Evolutionary conservation across 2,888 invertebrate genomes (phyloP).

Genomic region (Scaptomyza tumidula): DNA sequence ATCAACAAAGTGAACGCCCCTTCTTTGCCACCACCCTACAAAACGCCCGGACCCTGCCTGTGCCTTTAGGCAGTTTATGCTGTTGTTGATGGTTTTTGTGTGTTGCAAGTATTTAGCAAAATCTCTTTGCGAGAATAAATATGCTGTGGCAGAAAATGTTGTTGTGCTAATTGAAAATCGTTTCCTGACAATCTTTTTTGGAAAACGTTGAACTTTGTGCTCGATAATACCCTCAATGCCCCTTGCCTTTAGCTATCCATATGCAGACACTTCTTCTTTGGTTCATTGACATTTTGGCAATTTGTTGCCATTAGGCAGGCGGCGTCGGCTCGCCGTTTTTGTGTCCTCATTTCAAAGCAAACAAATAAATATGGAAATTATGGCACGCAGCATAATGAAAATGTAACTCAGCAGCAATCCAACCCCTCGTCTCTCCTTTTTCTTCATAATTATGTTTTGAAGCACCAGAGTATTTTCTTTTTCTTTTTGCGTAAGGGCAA

Average conservation of each 20-base stretch:
- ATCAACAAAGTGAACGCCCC: slow-evolving; percentile 40
- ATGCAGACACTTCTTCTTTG: slow-evolving; percentile 68
- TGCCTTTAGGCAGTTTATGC: slow-evolving; percentile 4
- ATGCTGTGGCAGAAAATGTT: slow-evolving; percentile 35
- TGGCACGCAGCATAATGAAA: slow-evolving; percentile 68
- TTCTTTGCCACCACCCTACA: too few relatives aligned
- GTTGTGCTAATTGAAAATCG: slow-evolving; percentile 61
- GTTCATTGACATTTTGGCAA: slow-evolving; percentile 75
- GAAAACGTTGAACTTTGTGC: slow-evolving; percentile 71
- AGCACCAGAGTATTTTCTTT: slow-evolving; percentile 29
- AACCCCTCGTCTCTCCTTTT: background rate
- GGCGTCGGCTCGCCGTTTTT: slow-evolving; percentile 48
- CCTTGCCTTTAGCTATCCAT: slow-evolving; percentile 17
- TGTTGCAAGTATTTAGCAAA: slow-evolving; percentile 46
- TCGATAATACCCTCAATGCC: slow-evolving; percentile 46
- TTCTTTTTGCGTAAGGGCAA: slow-evolving; percentile 39
- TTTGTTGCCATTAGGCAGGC: slow-evolving; percentile 69
- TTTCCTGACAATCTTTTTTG: slow-evolving; percentile 52
- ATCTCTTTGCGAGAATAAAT: slow-evolving; percentile 47
- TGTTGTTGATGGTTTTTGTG: slow-evolving; percentile 22
- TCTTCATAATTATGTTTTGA: slow-evolving; percentile 7
- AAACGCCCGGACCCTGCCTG: background rate
- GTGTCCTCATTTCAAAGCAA: slow-evolving; percentile 73
- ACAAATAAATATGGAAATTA: slow-evolving; percentile 65
- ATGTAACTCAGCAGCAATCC: slow-evolving; percentile 53